phyloP scores from a whole-genome alignment of 2,888 invertebrate genomes.

The Bellardia pandia region DNA sequence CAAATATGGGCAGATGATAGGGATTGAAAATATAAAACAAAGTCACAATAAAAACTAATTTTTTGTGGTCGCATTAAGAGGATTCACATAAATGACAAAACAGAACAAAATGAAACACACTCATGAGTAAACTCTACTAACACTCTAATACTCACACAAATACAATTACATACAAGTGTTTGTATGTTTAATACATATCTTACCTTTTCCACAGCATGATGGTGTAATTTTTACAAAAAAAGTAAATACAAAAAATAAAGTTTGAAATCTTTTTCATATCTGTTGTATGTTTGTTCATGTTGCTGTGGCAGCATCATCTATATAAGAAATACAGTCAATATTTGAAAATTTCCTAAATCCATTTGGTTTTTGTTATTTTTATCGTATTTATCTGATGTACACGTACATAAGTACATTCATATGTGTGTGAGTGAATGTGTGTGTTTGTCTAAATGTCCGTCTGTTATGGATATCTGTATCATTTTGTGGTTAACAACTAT shows the following conservation, averaged over 20 bases:
- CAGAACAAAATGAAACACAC: slow-evolving; percentile 26
- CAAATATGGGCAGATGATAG: slow-evolving; percentile 4
- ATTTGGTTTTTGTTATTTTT: slow-evolving; percentile 44
- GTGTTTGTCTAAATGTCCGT: slow-evolving; percentile 46
- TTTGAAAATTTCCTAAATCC: slow-evolving; percentile 65
- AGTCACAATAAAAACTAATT: slow-evolving; percentile 74
- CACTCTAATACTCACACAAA: not conserved
- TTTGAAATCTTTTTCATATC: not conserved
- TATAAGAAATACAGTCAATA: slow-evolving; percentile 53
- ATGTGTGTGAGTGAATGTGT: slow-evolving; percentile 26
- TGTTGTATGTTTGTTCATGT: not conserved
- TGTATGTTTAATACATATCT: not conserved
- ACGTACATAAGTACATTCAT: slow-evolving; percentile 13
- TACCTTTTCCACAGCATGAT: not conserved
- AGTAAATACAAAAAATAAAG: too few relatives aligned
- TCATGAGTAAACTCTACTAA: slow-evolving; percentile 12
- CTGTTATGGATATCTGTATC: slow-evolving; percentile 75
- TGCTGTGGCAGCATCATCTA: not conserved
- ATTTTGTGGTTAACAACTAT: slow-evolving; percentile 80
- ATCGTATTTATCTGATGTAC: slow-evolving; percentile 11
- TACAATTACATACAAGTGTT: not conserved
- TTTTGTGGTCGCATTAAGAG: slow-evolving; percentile 73
- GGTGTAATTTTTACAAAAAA: not conserved
- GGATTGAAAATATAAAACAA: slow-evolving; percentile 44
- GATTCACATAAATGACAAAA: slow-evolving; percentile 62